Base-by-base conservation (phyloP, 2,888 invertebrate genomes). In the Cylindroiulus punctatus region DNA sequence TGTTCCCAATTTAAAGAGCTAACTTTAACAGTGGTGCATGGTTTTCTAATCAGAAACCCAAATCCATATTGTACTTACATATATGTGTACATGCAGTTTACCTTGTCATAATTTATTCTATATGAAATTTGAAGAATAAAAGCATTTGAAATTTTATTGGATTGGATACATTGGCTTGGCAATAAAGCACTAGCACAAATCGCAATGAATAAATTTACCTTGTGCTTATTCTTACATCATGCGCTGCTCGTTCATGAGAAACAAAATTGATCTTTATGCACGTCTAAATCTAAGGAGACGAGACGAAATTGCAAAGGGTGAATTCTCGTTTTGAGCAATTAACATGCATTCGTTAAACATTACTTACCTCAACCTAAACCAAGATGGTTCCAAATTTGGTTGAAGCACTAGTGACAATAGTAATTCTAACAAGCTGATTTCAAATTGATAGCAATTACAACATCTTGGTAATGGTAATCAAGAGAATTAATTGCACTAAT, bases 301-400 rank as follows among this genome's bases (percentile, higher is more conserved):
- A 76, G 76, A 76, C 76, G 30, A 76, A 76, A 22, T 76, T 76
- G 76, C 76, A 76, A 76, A 30, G 76, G 76, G 76, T 76, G 76
- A 76, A 76, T 76, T 76, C 76, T 76, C 12, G 76, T 76, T 76
- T 76, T 22, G 4, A 17, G 26, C 76, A 30, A 76, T 12, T 30
- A 30, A 76, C 76, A 76, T 30, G 76, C 30, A 76, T 14, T 76
- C 12, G 7, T 26, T 30, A 76, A 76, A 26, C 76, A 26, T 76
- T 76, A 76, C 76, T 76, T 76, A 76, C 76, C 76, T 76, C 76
- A 76, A 76, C 76, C 76, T 76, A 76, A 76, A 76, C 76, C 76
- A 76, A 3, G 26, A 26, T 65, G 26, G 30, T 76, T 76, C 76
- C 30, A 76, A 76, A 30, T 76, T 76, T 76, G 76, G 76, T 76